These are phyloP conservation scores for Mugil cephalus DNA, from an alignment of 2,113 vertebrate species.

Conservation along the genomic window DNA sequence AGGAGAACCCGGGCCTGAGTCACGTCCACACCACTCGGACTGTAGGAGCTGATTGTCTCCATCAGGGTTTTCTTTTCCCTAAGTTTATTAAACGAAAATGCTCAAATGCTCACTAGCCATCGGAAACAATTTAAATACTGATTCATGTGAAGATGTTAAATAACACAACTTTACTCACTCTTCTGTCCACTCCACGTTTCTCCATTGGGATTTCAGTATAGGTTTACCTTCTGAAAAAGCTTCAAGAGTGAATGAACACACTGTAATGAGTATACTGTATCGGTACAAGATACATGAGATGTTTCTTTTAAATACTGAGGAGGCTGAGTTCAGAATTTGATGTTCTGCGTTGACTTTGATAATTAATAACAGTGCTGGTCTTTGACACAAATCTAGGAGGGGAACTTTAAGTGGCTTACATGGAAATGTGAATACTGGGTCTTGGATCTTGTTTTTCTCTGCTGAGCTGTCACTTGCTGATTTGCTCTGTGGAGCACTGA, in stretches of 20 bases:
- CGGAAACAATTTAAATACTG: background rate
- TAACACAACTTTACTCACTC: conserved; percentile 61
- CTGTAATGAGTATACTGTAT: too few relatives aligned
- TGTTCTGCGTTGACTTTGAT: too few relatives aligned
- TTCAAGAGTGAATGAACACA: background rate
- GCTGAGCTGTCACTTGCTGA: background rate
- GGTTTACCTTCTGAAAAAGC: rapidly evolving
- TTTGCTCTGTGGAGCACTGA: rapidly evolving
- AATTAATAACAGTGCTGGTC: background rate
- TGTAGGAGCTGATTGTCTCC: conserved; percentile 69
- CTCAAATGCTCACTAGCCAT: background rate
- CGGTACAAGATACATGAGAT: too few relatives aligned
- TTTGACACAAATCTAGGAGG: background rate
- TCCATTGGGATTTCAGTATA: conserved; percentile 51
- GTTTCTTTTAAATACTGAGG: too few relatives aligned
- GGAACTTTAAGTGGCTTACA: background rate
- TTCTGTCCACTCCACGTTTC: conserved; percentile 73
- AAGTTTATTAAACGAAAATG: background rate
- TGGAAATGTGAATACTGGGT: rapidly evolving
- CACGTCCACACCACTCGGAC: conserved; percentile 37
- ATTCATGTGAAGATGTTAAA: background rate
- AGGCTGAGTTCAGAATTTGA: too few relatives aligned
- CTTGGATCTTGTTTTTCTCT: background rate
- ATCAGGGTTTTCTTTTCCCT: conserved; percentile 72
- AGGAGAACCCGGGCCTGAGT: conserved; percentile 77